These are phyloP conservation scores for Plagiodera versicolora DNA, from an alignment of 2,888 invertebrate genomes.

Conservation along the genomic window DNA sequence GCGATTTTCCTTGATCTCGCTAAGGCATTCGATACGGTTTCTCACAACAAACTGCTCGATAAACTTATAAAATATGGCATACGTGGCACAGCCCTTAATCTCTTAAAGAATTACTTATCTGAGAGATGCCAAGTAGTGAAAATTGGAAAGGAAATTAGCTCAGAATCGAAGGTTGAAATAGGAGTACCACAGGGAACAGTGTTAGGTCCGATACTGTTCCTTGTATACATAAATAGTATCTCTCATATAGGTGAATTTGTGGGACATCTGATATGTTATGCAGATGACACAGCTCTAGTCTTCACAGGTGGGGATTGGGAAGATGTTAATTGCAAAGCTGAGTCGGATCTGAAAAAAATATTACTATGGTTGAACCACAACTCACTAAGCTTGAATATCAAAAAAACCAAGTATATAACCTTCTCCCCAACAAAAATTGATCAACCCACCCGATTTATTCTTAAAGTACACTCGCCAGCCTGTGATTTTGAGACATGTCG, in stretches of 20 bases:
- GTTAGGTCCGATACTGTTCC: neutral
- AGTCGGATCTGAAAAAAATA: neutral
- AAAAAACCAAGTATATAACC: neutral
- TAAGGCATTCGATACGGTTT: neutral
- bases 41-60: neutral
- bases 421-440: neutral
- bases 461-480: neutral
- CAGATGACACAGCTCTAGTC: neutral
- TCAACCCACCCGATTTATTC: neutral
- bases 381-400: neutral
- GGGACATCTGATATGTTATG: neutral
- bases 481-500: neutral
- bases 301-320: neutral
- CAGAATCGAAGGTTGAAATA: neutral
- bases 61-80: neutral
- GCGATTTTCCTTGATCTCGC: no score
- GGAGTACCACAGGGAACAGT: neutral
- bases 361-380: neutral
- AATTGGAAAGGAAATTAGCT: neutral
- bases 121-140: neutral
- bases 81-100: no score
- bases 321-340: neutral
- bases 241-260: neutral
- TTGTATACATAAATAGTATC: neutral
- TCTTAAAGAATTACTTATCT: neutral